Percentiles rank a stretch among this genome's conserved stretches.
phyloP scores from a whole-genome alignment of 2,113 vertebrate genomes.

The Mirza zaza region DNA sequence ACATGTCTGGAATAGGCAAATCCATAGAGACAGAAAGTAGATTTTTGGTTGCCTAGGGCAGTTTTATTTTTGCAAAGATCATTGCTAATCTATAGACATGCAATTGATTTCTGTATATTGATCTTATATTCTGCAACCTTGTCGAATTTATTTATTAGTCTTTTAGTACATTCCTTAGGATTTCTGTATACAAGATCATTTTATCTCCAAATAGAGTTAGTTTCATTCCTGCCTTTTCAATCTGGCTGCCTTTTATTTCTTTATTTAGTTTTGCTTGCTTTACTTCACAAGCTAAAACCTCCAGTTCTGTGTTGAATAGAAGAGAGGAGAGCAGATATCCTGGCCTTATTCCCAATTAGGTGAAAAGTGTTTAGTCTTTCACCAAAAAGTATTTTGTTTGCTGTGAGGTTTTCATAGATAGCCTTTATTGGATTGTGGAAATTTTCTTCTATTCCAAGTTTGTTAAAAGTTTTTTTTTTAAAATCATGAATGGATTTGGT shows the following conservation, averaged over 20 bases:
- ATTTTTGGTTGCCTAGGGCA: neutral
- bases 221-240: neutral
- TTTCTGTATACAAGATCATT: neutral
- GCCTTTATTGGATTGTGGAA: neutral
- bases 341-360: neutral
- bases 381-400: neutral
- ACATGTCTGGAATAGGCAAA: slow-evolving; percentile 3
- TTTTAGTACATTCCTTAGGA: neutral
- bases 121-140: neutral
- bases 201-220: neutral
- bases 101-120: neutral
- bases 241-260: neutral
- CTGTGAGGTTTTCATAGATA: neutral
- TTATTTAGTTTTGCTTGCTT: neutral
- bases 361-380: neutral
- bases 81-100: neutral
- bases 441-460: neutral
- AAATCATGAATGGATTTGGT: neutral
- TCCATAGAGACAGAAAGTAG: neutral
- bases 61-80: neutral
- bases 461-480: neutral
- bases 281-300: neutral
- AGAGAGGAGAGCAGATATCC: neutral
- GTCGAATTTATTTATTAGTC: neutral
- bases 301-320: neutral